phyloP scores from a whole-genome alignment of 2,113 vertebrate genomes.

The Psophia crepitans region DNA sequence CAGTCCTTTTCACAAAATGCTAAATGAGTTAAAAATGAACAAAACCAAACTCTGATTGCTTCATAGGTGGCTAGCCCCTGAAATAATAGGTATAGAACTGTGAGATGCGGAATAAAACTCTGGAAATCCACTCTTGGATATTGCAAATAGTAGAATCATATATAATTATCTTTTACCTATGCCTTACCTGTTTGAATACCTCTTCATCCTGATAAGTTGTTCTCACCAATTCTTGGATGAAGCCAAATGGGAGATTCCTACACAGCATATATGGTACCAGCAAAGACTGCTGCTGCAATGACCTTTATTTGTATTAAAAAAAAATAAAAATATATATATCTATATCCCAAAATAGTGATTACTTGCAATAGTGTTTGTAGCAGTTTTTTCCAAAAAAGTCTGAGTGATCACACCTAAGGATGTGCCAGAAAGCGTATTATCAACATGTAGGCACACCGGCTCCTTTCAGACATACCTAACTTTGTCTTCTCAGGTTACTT shows the following conservation, averaged over 20 bases:
- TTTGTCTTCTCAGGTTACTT: background rate
- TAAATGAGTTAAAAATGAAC: background rate
- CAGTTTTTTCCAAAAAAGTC: background rate
- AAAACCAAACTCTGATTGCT: background rate
- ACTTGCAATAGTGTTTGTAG: background rate
- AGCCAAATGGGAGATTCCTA: constrained; percentile 95
- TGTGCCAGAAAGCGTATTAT: background rate
- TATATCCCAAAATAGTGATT: background rate
- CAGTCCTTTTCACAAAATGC: background rate
- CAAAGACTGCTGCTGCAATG: constrained; percentile 88
- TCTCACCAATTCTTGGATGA: constrained; percentile 94
- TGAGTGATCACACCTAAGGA: background rate
- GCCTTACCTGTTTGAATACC: constrained; percentile 90
- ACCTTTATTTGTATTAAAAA: constrained; percentile 69
- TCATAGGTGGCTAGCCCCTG: background rate
- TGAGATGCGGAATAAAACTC: background rate
- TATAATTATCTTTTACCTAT: background rate
- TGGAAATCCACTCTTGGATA: background rate
- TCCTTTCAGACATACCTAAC: background rate
- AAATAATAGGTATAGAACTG: background rate
- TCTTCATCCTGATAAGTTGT: constrained; percentile 96
- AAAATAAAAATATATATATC: no score
- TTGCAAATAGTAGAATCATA: background rate
- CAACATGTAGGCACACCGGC: background rate
- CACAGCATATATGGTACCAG: constrained; percentile 98